Evolutionary conservation across 2,888 invertebrate genomes (phyloP).

Genomic region (Mythimna loreyi): DNA sequence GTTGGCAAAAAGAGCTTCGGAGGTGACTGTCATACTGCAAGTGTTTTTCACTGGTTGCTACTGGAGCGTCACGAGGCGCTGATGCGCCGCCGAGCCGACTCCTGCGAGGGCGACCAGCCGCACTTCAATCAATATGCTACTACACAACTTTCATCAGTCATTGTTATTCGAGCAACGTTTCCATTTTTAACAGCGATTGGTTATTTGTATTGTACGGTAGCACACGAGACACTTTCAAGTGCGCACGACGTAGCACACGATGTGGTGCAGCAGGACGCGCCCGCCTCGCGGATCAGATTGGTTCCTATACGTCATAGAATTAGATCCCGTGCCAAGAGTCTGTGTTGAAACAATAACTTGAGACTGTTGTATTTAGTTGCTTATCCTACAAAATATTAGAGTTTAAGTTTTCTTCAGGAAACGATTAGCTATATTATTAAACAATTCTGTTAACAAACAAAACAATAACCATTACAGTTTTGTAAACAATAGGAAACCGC

Average conservation of each 20-base stretch:
- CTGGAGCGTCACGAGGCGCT: slow-evolving; percentile 18
- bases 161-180: slow-evolving; percentile 35
- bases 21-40: slow-evolving; percentile 1
- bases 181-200: slow-evolving; percentile 14
- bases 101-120: neutral
- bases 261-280: neutral
- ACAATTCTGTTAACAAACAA: slow-evolving; percentile 31
- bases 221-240: neutral
- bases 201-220: slow-evolving; percentile 3
- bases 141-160: slow-evolving; percentile 38
- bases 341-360: slow-evolving; percentile 28
- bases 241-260: neutral
- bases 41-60: slow-evolving; percentile 5
- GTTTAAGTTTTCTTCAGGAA: slow-evolving; percentile 45
- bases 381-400: slow-evolving; percentile 35
- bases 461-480: neutral
- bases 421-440: slow-evolving; percentile 43
- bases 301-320: neutral
- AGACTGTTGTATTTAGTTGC: slow-evolving; percentile 44
- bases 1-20: slow-evolving; percentile 21
- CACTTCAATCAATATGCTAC: slow-evolving; percentile 34
- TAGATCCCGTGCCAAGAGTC: slow-evolving; percentile 22
- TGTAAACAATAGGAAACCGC: slow-evolving; percentile 25
- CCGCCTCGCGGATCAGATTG: neutral
- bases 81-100: neutral